A percentile compares a stretch with the other conserved stretches of the same genome.
Conservation (phyloP, 2,113 vertebrate genomes). For the Dermatemys mawii region DNA sequence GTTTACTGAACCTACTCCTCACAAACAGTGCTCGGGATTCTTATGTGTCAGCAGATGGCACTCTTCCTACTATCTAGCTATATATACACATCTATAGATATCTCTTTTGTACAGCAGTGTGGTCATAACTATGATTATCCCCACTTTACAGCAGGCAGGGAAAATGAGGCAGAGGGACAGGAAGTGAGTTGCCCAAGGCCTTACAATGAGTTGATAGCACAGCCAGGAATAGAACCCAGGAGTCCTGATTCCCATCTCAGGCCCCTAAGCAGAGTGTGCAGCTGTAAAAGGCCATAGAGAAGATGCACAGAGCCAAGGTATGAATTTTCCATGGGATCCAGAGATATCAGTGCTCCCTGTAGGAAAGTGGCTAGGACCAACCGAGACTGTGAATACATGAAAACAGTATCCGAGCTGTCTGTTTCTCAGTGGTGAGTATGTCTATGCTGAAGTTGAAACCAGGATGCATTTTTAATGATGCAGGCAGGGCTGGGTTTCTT, state of each 20-base stretch:
- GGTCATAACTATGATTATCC: neutral
- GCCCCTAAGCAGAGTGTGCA: constrained; percentile 50
- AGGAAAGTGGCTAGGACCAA: constrained; percentile 23
- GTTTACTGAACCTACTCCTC: neutral
- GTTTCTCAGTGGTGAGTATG: constrained; percentile 53
- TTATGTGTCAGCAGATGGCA: constrained; percentile 5
- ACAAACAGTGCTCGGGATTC: neutral
- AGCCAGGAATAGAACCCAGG: fast-evolving
- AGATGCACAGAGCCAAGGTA: neutral
- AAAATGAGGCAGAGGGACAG: neutral
- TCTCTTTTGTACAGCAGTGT: neutral
- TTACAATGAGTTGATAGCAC: neutral
- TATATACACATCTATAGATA: neutral
- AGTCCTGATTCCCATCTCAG: neutral
- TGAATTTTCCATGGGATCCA: constrained; percentile 59
- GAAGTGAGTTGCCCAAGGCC: neutral
- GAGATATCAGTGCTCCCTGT: neutral
- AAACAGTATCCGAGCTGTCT: constrained; percentile 52
- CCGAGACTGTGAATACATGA: constrained; percentile 47
- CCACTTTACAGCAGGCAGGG: neutral
- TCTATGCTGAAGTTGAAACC: constrained; percentile 67
- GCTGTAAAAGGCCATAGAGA: neutral
- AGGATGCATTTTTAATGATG: constrained; percentile 74
- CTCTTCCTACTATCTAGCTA: neutral
- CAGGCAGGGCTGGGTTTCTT: constrained; percentile 69